Percentiles rank a stretch among this genome's conserved stretches.
phyloP scores from a whole-genome alignment of 2,113 vertebrate genomes.

The Phyllostomus hastatus region DNA sequence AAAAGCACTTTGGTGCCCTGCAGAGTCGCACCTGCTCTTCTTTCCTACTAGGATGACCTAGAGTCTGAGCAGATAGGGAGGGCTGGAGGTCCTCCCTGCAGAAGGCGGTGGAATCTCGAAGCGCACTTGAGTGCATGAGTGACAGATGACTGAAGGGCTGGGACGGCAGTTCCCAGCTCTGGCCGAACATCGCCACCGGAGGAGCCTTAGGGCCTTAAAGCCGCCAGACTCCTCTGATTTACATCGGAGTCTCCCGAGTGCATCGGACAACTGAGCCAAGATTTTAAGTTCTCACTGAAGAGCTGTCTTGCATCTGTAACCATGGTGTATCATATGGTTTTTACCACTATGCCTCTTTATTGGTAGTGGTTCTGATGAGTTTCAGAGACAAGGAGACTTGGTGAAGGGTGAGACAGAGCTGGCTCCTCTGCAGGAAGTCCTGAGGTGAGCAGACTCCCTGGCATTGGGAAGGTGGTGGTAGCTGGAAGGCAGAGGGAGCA shows the following conservation, averaged over 20 bases:
- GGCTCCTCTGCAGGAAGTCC: neutral
- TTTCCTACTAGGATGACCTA: neutral
- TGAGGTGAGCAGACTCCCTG: neutral
- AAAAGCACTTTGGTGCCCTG: neutral
- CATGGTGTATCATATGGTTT: neutral
- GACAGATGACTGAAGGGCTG: neutral
- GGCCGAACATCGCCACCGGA: neutral
- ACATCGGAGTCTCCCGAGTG: neutral
- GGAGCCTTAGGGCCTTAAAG: neutral
- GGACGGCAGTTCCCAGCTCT: neutral
- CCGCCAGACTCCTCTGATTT: neutral
- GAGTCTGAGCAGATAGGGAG: neutral
- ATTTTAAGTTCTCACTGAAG: neutral
- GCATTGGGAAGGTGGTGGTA: too few relatives aligned
- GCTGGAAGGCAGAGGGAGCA: neutral
- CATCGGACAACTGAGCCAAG: neutral
- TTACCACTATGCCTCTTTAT: neutral
- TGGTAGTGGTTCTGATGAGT: neutral
- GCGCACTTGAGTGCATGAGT: rapidly evolving
- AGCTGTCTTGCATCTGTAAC: neutral
- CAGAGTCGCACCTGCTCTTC: neutral
- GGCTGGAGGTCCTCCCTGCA: neutral
- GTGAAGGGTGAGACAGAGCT: neutral
- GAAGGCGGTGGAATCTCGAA: neutral
- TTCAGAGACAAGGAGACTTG: neutral